Base-by-base conservation (phyloP, 2,113 vertebrate species). In the Eulemur rufifrons region DNA sequence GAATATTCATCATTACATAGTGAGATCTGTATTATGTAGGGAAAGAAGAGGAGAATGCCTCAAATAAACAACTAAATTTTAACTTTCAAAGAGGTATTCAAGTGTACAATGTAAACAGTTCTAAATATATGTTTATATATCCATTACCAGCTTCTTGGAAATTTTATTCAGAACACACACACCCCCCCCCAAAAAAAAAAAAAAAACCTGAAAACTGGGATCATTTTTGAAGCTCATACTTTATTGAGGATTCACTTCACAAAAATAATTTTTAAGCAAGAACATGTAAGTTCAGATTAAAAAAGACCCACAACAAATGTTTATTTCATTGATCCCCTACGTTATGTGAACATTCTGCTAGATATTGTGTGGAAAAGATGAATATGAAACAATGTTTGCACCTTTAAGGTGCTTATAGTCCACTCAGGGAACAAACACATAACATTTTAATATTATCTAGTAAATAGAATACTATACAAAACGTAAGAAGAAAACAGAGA, bases 201-300 rank as follows among this genome's bases (percentile, higher is more conserved):
- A 81, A 90, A 81, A 90, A 76, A 5, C 5, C 27, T 68, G 42
- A 74, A 90, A 91, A 27, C 45, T 77, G 11, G 54, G 1, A 3
- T 93, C 25, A 74, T 39, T 93, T 78, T 66, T 80, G 47, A 89
- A 78, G 9, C 10, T 84, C 25, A 85, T 10, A 39, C 21, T 96
- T 93, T 89, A 93, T 82, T 91, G 77, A 86, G 39, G 63, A 83
- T 86, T 93, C 20, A 85, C 32, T 76, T 82, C 15, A 71, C 17
- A 86, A 84, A 86, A 81, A 32, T 6, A 92, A 61, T 86, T 88
- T 89, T 42, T 76, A 82, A 94, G 88, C 20, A 66, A 64, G 45
- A 71, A 32, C 66, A 76, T 71, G 12, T n/a, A 82, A 63, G 4
- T 69, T 85, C 64, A n/a, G 29, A 39, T 95, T 29, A 21, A 82